Percentiles rank a stretch among this genome's conserved stretches.
phyloP scores from a whole-genome alignment of 2,113 vertebrate genomes.

The Forbesichthys papilliferus region DNA sequence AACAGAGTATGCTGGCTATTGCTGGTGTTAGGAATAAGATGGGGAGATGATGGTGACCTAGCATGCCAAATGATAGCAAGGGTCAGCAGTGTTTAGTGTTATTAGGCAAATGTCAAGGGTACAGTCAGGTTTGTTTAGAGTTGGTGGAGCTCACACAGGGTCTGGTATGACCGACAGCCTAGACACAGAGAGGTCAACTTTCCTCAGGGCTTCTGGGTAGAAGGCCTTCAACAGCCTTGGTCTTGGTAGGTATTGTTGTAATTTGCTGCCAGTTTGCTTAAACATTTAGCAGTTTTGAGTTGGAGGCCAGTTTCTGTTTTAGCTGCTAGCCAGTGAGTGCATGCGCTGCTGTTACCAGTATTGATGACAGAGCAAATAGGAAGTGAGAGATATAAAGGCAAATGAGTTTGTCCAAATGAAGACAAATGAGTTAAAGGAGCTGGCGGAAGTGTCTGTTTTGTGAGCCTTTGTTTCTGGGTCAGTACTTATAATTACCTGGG shows the following conservation, averaged over 20 bases:
- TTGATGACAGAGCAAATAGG: slow-evolving; percentile 49
- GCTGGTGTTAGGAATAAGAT: background rate
- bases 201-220: slow-evolving; percentile 4
- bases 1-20: background rate
- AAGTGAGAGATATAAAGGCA: slow-evolving; percentile 52
- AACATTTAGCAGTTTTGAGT: slow-evolving; percentile 13
- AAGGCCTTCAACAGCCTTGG: slow-evolving; percentile 25
- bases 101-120: slow-evolving; percentile 52
- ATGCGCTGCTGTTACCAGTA: slow-evolving; percentile 8
- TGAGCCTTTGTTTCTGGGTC: slow-evolving; percentile 41
- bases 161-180: slow-evolving; percentile 59
- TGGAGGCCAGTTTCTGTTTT: slow-evolving; percentile 27
- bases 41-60: background rate
- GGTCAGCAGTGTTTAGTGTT: slow-evolving; percentile 50
- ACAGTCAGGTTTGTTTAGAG: slow-evolving; percentile 27
- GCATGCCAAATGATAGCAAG: slow-evolving; percentile 16
- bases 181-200: slow-evolving; percentile 49
- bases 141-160: slow-evolving; percentile 20
- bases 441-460: slow-evolving; percentile 11
- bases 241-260: slow-evolving; percentile 10
- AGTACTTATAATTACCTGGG: slow-evolving; percentile 29
- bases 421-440: slow-evolving; percentile 44
- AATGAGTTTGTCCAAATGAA: slow-evolving; percentile 44
- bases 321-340: slow-evolving; percentile 14
- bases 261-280: slow-evolving; percentile 16